These are phyloP conservation scores for Polia nebulosa DNA, from an alignment of 2,888 invertebrate genomes.

Conservation along the genomic window DNA sequence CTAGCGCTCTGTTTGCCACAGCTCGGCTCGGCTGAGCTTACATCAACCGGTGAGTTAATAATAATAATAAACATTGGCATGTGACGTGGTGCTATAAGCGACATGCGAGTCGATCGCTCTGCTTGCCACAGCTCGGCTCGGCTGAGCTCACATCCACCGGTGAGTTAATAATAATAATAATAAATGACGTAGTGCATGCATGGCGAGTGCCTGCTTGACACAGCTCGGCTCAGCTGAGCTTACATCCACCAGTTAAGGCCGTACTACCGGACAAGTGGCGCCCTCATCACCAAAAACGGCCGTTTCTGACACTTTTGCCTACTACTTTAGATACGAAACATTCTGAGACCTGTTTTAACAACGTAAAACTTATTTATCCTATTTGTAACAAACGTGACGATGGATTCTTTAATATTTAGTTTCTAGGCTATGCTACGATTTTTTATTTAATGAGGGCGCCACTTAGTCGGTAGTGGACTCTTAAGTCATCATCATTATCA, in stretches of 20 bases:
- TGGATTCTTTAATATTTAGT: too few species aligned
- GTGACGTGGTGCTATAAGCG: too few species aligned
- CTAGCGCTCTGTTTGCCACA: slow-evolving; percentile 77
- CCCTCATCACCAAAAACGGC: background rate
- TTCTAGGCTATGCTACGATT: too few species aligned
- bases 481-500: too few species aligned
- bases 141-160: background rate
- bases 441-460: too few species aligned
- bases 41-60: slow-evolving; percentile 54
- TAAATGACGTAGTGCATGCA: background rate
- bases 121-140: background rate
- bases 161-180: background rate
- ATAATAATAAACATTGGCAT: background rate
- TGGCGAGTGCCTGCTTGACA: background rate
- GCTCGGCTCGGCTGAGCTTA: slow-evolving; percentile 71
- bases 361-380: too few species aligned
- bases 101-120: background rate
- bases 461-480: too few species aligned
- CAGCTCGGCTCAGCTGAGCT: background rate
- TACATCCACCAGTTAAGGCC: background rate
- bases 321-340: too few species aligned
- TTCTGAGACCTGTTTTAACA: too few species aligned
- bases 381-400: too few species aligned
- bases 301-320: too few species aligned
- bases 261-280: too few species aligned